phyloP scores from a whole-genome alignment of 2,113 vertebrate species.

The Prolemur simus region DNA sequence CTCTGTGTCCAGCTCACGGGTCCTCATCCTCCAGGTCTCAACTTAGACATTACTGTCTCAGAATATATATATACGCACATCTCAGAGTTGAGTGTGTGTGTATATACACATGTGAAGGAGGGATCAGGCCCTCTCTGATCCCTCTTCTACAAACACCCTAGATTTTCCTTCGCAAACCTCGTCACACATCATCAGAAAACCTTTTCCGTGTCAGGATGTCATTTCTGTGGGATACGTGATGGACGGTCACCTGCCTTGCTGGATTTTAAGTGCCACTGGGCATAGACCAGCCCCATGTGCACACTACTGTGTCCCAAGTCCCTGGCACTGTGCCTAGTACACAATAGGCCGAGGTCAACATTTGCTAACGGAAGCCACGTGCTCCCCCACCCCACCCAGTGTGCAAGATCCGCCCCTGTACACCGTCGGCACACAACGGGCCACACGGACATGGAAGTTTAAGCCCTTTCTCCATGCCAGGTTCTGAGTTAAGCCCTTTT shows the following conservation, averaged over 20 bases:
- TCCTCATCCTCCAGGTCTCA: not conserved
- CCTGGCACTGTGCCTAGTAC: not conserved
- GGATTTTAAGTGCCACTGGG: not conserved
- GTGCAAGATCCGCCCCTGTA: not conserved
- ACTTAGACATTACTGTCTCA: not conserved
- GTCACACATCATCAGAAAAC: not conserved
- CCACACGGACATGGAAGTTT: fast-evolving
- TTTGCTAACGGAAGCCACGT: not conserved
- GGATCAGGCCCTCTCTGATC: not conserved
- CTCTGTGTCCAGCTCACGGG: not conserved
- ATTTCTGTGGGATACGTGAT: not conserved
- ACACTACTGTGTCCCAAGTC: not conserved
- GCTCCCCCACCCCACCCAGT: not conserved
- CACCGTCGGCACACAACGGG: fast-evolving
- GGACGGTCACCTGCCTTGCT: not conserved
- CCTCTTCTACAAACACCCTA: not conserved
- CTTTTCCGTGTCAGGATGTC: not conserved
- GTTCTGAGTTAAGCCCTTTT: not conserved
- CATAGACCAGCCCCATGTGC: not conserved
- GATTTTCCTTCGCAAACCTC: not conserved
- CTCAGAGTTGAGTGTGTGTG: too few species aligned
- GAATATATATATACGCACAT: not conserved
- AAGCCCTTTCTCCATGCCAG: not conserved
- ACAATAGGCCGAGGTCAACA: not conserved
- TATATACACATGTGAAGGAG: not conserved